phyloP scores from a whole-genome alignment of 2,113 vertebrate species.

The pig (Sus scrofa) region T2T-Sscrofa CM000821.6:20874501-20875000 shows the following conservation, averaged over 20 bases:
- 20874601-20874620: neutral
- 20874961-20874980: neutral
- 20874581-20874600: neutral
- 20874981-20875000: neutral
- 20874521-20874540: neutral
- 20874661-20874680: neutral
- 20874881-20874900: neutral
- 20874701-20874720: neutral
- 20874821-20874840: conserved; percentile 19
- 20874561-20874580: neutral
- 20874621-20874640: neutral
- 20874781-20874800: neutral
- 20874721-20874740: neutral
- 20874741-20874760: neutral
- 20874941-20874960: neutral
- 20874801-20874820: neutral
- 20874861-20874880: neutral
- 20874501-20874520: neutral
- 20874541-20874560: neutral
- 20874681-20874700: neutral
- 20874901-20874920: conserved; percentile 52
- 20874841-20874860: conserved; percentile 26
- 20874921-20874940: neutral
- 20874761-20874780: neutral
- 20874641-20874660: neutral